Base-by-base conservation (phyloP, 2,888 invertebrate genomes). In the Ligdia adustata region DNA sequence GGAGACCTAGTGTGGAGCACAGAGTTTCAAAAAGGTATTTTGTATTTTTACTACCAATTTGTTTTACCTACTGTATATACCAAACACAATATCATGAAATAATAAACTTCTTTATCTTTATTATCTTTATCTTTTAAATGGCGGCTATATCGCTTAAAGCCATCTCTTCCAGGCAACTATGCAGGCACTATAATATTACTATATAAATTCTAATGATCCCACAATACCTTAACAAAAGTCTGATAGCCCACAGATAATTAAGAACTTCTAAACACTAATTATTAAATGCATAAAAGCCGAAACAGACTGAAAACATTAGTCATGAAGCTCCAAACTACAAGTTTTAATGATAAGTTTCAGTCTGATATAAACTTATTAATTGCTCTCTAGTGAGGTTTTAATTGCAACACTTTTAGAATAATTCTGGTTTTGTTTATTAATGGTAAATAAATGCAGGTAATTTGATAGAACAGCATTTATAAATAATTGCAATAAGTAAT, bases 331-430 rank as follows among this genome's bases (percentile, higher is more conserved):
- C 40, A 16, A 52, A 57, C 57, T 52, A 37, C 46, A 53, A 55
- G 66, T 68, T 16, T 64, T 61, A 58, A 65, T 53, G 66, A 70
- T 66, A 72, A 66, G 51, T 72, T 72, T 64, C 57, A 54, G 56
- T 53, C 58, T 55, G 58, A 69, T 66, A 66, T 67, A 64, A 62
- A 59, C 57, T 52, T 54, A 68, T 72, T 72, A 60, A 72, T 69
- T 40, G 48, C 57, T 57, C 72, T 61, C 72, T 7, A 11, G 72
- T 39, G 72, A 24, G n/a, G 46, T 52, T 66, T 66, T 62, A 66
- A 69, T 61, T 63, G 64, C 60, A 48, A 40, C 9, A 69, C 64
- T 71, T 70, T 66, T 68, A 63, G 62, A 58, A 52, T 52, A 57
- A 51, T 52, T 55, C 47, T 28, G 31, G 47, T 50, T 47, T 57